Base-by-base conservation (phyloP, 2,888 invertebrate genomes). In the Tenthredo distinguenda region DNA sequence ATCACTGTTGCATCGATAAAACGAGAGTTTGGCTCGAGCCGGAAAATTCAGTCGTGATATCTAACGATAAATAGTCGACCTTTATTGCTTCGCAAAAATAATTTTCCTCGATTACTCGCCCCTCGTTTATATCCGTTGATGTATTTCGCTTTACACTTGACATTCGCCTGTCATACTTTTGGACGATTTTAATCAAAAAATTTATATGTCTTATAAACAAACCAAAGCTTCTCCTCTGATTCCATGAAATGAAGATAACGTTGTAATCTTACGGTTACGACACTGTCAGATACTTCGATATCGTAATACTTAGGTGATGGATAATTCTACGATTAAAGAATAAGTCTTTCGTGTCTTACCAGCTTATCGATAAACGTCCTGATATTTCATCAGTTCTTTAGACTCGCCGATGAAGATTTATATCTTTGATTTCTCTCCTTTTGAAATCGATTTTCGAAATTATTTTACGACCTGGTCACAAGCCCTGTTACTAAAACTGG, bases 1-100 rank as follows among this genome's bases (percentile, higher is more conserved):
- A 83, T 83, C 83, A 83, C 68, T 34, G 43, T 47, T 71, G 65
- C 68, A 43, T 47, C 83, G 83, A 43, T 83, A 81, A 81, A 65
- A 4, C 40, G 21, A 31, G 43, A 21, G 21, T 81, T 31, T 55
- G 43, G 81, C 58, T 65, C 37, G 62, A 18, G 55, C 55, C 21
- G 50, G 2, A n/a, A 7, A 34, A 37, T 47, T 34, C 34, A 26
- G 37, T 31, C 55, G 4, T 34, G 31, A 43, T 12, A 47, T 76
- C 40, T 1, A 10, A 10, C 62, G 62, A 31, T 31, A 62, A 62
- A 62, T 62, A 26, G 62, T 9, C 9, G 12, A 62, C 21, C 62
- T 62, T 50, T 26, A 26, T 62, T 62, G 62, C 9, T 26, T 62
- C 10, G 26, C 0, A 26, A 62, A 26, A 62, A 62, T 62, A 62